Evolutionary conservation across 2,888 invertebrate genomes (phyloP).

Genomic region (Pocota personata): DNA sequence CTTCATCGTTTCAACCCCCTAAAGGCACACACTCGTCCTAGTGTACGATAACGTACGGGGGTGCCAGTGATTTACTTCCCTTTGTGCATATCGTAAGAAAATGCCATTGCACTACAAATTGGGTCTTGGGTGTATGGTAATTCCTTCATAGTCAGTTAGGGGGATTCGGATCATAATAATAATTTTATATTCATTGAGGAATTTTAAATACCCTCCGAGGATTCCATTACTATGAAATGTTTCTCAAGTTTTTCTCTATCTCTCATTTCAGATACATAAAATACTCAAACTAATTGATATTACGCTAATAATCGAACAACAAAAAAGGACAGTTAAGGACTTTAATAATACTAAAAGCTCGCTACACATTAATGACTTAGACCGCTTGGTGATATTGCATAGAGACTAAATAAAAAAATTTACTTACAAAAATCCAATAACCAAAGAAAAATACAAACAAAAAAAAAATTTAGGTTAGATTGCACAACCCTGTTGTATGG

Average conservation of each 20-base stretch:
- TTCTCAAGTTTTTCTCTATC: background rate
- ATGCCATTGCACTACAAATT: conserved; percentile 61
- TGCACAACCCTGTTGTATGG: conserved; percentile 69
- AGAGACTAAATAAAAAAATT: conserved; percentile 45
- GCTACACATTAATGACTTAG: conserved; percentile 43
- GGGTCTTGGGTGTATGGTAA: conserved; percentile 59
- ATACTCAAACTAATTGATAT: conserved; percentile 63
- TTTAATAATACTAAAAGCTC: conserved; percentile 50
- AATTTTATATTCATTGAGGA: conserved; percentile 65
- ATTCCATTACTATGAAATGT: conserved; percentile 10
- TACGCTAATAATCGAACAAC: conserved; percentile 67
- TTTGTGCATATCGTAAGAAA: conserved; percentile 63
- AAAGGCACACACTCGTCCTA: conserved; percentile 2
- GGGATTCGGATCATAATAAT: conserved; percentile 69
- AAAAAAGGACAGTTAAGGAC: conserved; percentile 36
- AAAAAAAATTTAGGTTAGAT: conserved; percentile 33
- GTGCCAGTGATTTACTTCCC: conserved; percentile 62
- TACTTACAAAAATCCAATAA: conserved; percentile 27
- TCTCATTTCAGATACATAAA: conserved; percentile 41
- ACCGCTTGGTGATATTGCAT: conserved; percentile 64
- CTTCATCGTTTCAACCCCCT: conserved; percentile 44
- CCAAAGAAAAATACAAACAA: conserved; percentile 2
- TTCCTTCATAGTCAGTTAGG: conserved; percentile 57
- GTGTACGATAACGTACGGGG: background rate
- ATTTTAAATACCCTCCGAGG: conserved; percentile 53